A percentile compares a stretch with the other conserved stretches of the same genome.
Conservation (phyloP, 92 coral and sea anemone genomes). For the Parazoanthus swiftii region DNA sequence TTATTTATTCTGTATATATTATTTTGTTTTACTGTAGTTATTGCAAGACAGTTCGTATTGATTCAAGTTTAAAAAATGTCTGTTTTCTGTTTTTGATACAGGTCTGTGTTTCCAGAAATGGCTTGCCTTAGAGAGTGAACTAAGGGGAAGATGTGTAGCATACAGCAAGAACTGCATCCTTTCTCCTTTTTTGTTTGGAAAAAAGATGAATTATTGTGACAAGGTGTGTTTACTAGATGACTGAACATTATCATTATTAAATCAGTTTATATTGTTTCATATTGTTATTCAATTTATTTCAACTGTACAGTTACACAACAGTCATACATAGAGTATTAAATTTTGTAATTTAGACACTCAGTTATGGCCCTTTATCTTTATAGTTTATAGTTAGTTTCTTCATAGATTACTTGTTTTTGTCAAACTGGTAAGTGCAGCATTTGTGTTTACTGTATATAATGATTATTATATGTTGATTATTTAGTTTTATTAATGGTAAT, state of each 20-base stretch:
- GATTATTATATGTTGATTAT: no score
- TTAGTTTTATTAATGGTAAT: no score
- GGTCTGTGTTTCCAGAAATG: conserved; percentile 43
- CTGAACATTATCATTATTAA: background rate
- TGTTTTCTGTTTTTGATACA: background rate
- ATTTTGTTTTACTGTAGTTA: no score
- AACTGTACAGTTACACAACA: no score
- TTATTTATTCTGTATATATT: no score
- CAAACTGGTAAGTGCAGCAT: no score
- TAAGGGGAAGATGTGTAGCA: conserved; percentile 36
- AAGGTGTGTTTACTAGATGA: conserved; percentile 42
- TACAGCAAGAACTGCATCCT: conserved; percentile 64
- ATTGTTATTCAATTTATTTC: background rate
- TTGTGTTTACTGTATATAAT: no score
- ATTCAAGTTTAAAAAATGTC: background rate
- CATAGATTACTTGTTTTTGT: no score
- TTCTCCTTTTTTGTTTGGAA: conserved; percentile 66
- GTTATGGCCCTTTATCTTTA: background rate
- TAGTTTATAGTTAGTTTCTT: no score
- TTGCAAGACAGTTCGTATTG: no score
- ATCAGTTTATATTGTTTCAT: background rate
- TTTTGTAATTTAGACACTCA: no score
- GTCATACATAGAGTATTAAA: no score
- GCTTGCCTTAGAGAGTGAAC: conserved; percentile 50
- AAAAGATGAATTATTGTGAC: conserved; percentile 57